Conservation (phyloP, 2,113 vertebrate genomes). For the Panurus biarmicus region DNA sequence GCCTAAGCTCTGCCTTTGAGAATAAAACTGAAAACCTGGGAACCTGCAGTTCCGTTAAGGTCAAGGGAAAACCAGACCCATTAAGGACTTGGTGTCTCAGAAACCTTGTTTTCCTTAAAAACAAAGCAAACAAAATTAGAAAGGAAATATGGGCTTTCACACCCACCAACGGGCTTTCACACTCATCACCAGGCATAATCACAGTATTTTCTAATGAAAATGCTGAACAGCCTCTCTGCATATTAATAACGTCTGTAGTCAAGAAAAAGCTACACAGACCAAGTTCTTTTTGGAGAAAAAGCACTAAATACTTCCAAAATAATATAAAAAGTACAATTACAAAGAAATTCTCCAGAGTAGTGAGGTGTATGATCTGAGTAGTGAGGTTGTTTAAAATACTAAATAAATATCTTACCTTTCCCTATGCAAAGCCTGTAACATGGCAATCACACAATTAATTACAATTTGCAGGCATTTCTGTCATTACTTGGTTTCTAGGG, state of each 20-base stretch:
- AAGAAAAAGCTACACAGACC: background rate
- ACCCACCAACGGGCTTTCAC: background rate
- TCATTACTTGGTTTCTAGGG: background rate
- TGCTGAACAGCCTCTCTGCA: background rate
- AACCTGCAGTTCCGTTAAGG: background rate
- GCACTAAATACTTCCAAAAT: background rate
- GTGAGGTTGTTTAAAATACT: background rate
- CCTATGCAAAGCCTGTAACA: rapidly evolving
- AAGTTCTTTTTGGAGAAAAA: background rate
- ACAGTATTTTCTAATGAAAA: background rate
- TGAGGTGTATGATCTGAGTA: background rate
- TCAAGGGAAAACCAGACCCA: background rate
- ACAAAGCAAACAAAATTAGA: background rate
- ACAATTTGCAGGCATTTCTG: background rate
- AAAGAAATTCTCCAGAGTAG: background rate
- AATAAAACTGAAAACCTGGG: background rate
- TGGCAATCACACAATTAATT: background rate
- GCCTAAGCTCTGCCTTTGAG: background rate
- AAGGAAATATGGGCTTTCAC: background rate
- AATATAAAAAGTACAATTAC: background rate
- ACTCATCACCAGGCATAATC: background rate
- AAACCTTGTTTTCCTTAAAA: background rate
- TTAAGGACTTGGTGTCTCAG: background rate
- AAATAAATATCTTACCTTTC: background rate
- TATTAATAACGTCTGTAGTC: background rate